Evolutionary conservation across 92 coral and sea anemone species (phyloP).

Genomic region (Actinostola sp.): DNA sequence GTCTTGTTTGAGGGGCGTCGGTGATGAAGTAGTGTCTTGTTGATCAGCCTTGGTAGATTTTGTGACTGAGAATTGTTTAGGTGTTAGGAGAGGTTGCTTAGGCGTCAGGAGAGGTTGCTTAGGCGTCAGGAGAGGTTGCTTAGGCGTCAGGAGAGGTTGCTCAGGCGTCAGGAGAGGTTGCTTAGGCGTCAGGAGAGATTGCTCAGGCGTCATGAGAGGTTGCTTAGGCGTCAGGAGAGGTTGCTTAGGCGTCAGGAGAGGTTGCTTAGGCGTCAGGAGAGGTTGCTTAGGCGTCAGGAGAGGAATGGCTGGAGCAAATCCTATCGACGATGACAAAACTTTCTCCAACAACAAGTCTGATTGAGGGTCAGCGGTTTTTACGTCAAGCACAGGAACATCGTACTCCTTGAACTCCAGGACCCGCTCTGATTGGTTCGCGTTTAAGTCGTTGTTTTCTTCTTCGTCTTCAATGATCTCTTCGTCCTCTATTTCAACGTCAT

Average conservation of each 20-base stretch:
- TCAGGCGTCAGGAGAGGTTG: constrained; percentile 33
- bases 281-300: not conserved
- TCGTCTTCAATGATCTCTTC: constrained; percentile 21
- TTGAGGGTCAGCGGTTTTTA: not conserved
- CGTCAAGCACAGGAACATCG: constrained; percentile 10
- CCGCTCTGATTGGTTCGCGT: not conserved
- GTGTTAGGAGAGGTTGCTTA: constrained; percentile 27
- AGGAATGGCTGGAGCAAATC: constrained; percentile 33
- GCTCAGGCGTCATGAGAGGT: constrained; percentile 29
- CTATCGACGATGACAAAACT: constrained; percentile 43
- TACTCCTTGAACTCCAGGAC: constrained; percentile 17
- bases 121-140: constrained; percentile 31
- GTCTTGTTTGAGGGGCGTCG: not conserved
- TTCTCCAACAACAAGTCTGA: constrained; percentile 51
- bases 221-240: constrained; percentile 30
- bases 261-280: constrained; percentile 27
- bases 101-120: constrained; percentile 31
- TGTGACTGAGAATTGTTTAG: constrained; percentile 19
- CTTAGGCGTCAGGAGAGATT: constrained; percentile 29
- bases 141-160: constrained; percentile 29
- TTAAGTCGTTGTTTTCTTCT: not conserved
- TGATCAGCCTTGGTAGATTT: not conserved
- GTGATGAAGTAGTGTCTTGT: not conserved
- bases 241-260: constrained; percentile 29
- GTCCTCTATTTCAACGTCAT: constrained; percentile 28